Base-by-base conservation (phyloP, 2,888 invertebrate species). In the Platerodrilus igneus region DNA sequence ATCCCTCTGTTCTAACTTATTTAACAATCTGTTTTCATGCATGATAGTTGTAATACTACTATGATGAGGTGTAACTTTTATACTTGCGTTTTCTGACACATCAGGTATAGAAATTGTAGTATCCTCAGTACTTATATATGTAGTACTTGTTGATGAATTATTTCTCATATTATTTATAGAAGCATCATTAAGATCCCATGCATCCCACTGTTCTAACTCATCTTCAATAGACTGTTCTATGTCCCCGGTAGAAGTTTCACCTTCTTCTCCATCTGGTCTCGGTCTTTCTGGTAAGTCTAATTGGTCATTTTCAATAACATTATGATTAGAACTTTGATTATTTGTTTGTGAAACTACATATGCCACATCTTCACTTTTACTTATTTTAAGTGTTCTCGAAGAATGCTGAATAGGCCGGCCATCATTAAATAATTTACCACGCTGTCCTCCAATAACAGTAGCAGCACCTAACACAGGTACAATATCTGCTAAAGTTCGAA, bases 211-310 rank as follows among this genome's bases (percentile, higher is more conserved):
- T 38, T 80, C 83, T 56, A 83, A 80, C 52, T 83, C 82, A 40
- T 77, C 77, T 16, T 68, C 65, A 32, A 60, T 53, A 52, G 58
- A 50, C 50, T 62, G 45, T 54, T 72, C 64, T 35, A 63, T 66
- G 49, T 68, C 69, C 36, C 67, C 69, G 28, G 70, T 63, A 51
- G 56, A 59, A 32, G 62, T 67, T 47, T 79, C 71, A 48, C 82
- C 85, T 67, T 89, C 89, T 3, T 87, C 88, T 2, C 89, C 89
- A 53, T 89, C 88, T 0, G 89, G 89, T 18, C 87, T 81, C 7
- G 85, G 81, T 41, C 88, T 74, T 66, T 86, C 83, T 15, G 84
- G 81, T 57, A 88, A 68, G 30, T 70, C 63, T 43, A 73, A 55
- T 48, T 63, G 69, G 40, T 69, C 70, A 58, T 65, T 69, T 45